Base-by-base conservation (phyloP, 2,888 invertebrate genomes). In the Micoletzkya japonica region DNA sequence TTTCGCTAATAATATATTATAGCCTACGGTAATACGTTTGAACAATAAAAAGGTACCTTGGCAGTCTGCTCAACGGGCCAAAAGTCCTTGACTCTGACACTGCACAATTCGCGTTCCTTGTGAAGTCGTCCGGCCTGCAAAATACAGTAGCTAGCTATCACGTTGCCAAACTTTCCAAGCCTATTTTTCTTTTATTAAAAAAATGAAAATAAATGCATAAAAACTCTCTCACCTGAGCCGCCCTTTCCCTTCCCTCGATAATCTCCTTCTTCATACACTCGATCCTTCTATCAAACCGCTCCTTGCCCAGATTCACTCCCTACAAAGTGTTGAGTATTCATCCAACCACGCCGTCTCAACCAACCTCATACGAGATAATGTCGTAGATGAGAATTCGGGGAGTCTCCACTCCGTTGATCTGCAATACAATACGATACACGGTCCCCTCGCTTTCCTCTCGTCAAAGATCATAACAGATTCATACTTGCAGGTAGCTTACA, bases 321-420 rank as follows among this genome's bases (percentile, higher is more conserved):
- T 88, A 77, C 50, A 76, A 71, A 10, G 1, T 10, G 52, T 2
- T 30, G 32, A 39, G 4, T 34, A 24, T 66, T 50, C 24, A n/a
- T 14, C 52, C 14, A 2, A 17, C 2, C n/a, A 17, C 1, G 1
- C 32, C 7, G 20, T 2, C 26, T 7, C 44, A n/a, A 68, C 81
- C 77, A 72, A 88, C 88, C 84, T 93, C 92, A 82, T 92, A 92
- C 82, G 90, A 90, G 44, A 99, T 90, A 69, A 97, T 91, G 85
- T 99, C 98, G 85, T 98, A 99, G 56, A 93, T 93, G 73, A 99
- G 89, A 87, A 92, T 97, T 57, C 98, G 90, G 0, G 95, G 94
- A 79, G 91, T 91, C 72, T 90, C 89, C 20, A 64, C 49, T 17
- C 68, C 68, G 14, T 58, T 26, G 24, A 49, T 26, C 68, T 68